Conservation (phyloP, 2,797 vertebrate species). For the Pseudopleuronectes americanus region DNA sequence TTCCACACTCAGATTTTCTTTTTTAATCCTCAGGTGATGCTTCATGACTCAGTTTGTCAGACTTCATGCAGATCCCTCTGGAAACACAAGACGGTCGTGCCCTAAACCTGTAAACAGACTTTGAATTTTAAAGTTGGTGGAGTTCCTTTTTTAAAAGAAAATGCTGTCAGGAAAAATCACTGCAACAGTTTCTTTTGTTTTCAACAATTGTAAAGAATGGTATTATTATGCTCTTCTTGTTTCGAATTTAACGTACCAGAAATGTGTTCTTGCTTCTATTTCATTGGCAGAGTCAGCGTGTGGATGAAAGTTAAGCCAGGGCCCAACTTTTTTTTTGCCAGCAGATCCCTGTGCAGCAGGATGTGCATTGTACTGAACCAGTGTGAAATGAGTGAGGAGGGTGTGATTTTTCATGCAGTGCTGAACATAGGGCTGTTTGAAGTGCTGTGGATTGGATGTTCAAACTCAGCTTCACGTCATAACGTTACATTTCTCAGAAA, state of each 20-base stretch:
- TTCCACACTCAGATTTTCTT: too few species aligned
- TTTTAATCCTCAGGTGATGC: too few species aligned
- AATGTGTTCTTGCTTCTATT: neutral
- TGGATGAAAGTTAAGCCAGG: neutral
- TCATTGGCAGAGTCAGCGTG: neutral
- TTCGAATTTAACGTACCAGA: neutral
- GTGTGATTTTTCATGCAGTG: neutral
- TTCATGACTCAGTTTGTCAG: too few species aligned
- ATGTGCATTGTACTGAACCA: neutral
- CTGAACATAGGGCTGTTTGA: neutral
- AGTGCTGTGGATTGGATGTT: neutral
- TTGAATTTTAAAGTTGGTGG: too few species aligned
- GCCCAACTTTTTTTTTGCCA: neutral
- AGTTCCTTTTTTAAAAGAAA: too few species aligned
- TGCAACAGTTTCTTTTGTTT: neutral
- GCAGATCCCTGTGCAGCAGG: neutral
- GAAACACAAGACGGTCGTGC: too few species aligned
- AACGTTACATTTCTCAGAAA: too few species aligned
- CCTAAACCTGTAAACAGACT: too few species aligned
- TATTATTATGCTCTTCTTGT: neutral
- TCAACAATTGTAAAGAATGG: neutral
- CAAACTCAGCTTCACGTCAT: too few species aligned
- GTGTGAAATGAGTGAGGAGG: constrained; percentile 1
- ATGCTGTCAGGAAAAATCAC: neutral
- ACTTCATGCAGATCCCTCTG: too few species aligned